Evolutionary conservation across 1,140 invertebrate species (phyloP).

Genomic region (Octopus sinensis): DNA sequence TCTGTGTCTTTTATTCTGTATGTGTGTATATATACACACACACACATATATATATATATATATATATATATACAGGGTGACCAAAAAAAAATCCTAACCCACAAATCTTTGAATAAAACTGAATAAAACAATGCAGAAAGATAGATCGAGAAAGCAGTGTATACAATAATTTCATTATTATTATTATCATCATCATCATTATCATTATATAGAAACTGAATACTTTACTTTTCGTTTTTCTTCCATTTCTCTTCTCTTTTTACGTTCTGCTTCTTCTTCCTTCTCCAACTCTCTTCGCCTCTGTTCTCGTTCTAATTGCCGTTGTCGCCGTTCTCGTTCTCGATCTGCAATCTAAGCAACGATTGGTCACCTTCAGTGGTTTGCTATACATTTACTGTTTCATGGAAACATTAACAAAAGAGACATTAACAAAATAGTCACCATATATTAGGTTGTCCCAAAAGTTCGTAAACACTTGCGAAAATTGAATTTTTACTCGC

Average conservation of each 20-base stretch:
- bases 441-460: not conserved
- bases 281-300: constrained; percentile 24
- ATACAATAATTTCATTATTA: no score
- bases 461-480: not conserved
- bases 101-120: no score
- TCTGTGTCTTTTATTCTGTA: no score
- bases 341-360: constrained; percentile 18
- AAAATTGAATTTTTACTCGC: not conserved
- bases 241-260: constrained; percentile 13
- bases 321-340: constrained; percentile 17
- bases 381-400: not conserved
- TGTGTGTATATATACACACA: no score
- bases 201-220: no score
- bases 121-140: no score
- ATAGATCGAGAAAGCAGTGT: no score
- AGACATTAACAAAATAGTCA: not conserved
- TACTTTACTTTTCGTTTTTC: constrained; percentile 12
- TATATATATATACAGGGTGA: no score
- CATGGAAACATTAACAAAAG: not conserved
- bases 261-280: constrained; percentile 21
- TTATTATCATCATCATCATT: no score
- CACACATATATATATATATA: no score
- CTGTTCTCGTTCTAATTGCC: constrained; percentile 25
- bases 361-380: not conserved
- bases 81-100: no score